Evolutionary conservation across 2,888 invertebrate species (phyloP).

Genomic region (Heteromyza rotundicornis): DNA sequence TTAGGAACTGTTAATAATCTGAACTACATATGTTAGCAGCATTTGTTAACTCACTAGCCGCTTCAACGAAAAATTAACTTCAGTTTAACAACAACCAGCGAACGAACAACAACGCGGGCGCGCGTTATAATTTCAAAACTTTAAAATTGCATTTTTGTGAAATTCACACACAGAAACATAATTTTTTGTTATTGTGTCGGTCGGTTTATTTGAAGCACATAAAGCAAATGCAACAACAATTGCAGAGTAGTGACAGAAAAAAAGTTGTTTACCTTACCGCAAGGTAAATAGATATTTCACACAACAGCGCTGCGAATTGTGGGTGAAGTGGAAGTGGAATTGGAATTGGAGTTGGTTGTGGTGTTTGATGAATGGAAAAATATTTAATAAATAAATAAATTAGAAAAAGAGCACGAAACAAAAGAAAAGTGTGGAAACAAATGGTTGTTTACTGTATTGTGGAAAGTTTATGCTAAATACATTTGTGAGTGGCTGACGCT

Average conservation of each 20-base stretch:
- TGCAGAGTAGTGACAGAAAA: not conserved
- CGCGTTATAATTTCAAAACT: too few species aligned
- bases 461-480: not conserved
- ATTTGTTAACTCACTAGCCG: too few species aligned
- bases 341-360: not conserved
- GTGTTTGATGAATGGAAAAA: not conserved
- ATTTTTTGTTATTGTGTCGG: not conserved
- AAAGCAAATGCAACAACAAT: not conserved
- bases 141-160: not conserved
- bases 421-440: not conserved
- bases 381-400: not conserved
- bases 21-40: too few species aligned
- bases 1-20: too few species aligned
- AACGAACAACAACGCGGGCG: too few species aligned
- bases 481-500: too few species aligned
- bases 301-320: not conserved
- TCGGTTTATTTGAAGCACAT: not conserved
- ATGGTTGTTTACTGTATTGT: not conserved
- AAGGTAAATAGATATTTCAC: not conserved
- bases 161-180: not conserved
- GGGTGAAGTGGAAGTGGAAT: not conserved
- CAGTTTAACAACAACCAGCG: not conserved
- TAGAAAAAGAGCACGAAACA: not conserved
- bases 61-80: too few species aligned
- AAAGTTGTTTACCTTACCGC: slow-evolving; percentile 7